Evolutionary conservation across 1,140 invertebrate species (phyloP).

Genomic region (Orius laevigatus): DNA sequence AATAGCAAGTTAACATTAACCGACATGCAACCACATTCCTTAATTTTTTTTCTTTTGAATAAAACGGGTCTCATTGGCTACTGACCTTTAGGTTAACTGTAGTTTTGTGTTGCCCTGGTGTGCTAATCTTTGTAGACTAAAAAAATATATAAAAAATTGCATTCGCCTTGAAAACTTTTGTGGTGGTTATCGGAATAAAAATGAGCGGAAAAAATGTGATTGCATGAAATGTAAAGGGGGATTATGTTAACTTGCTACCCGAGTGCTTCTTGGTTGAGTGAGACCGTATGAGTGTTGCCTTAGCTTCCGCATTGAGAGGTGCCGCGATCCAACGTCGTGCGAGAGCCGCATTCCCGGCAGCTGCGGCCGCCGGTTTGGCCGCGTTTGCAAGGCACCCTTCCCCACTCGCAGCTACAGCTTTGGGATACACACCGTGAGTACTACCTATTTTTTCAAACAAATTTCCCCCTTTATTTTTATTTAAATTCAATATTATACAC

Average conservation of each 20-base stretch:
- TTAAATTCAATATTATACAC: neutral
- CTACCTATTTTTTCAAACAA: neutral
- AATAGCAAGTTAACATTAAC: constrained; percentile 14
- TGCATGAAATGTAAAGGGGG: constrained; percentile 8
- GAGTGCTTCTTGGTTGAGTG: constrained; percentile 11
- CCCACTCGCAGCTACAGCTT: constrained; percentile 47
- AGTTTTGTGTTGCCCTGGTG: constrained; percentile 15
- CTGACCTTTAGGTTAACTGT: neutral
- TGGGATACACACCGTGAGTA: constrained; percentile 70
- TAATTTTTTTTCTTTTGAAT: constrained; percentile 7
- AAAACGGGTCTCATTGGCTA: constrained; percentile 1
- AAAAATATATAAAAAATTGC: constrained; percentile 5
- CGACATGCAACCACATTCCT: constrained; percentile 11
- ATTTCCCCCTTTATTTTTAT: too few relatives aligned
- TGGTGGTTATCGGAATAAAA: constrained; percentile 11
- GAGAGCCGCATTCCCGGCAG: constrained; percentile 44
- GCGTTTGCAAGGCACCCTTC: constrained; percentile 48
- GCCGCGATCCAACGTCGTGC: constrained; percentile 51
- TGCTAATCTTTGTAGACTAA: constrained; percentile 16
- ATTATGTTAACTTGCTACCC: constrained; percentile 15
- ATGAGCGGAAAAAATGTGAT: constrained; percentile 10
- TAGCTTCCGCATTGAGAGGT: constrained; percentile 47
- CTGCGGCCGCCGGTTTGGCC: constrained; percentile 38
- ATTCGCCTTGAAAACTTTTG: constrained; percentile 12
- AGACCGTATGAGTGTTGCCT: constrained; percentile 14